Percentiles rank a stretch among this genome's conserved stretches.
phyloP scores from a whole-genome alignment of 64 coral and sea anemone species.

The Astreopora myriophthalma region DNA sequence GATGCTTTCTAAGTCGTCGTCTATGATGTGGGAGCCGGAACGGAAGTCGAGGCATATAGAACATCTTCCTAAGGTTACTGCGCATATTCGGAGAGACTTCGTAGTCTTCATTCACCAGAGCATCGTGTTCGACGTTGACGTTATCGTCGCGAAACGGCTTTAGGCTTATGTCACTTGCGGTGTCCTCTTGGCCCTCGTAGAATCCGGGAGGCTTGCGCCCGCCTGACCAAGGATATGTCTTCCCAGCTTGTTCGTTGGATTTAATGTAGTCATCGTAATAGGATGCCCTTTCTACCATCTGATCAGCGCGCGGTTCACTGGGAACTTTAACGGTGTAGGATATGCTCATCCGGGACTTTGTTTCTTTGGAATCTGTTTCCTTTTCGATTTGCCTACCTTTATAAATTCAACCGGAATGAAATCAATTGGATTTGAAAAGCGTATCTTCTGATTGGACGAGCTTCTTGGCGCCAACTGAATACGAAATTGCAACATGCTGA shows the following conservation, averaged over 20 bases:
- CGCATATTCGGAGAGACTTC: neutral
- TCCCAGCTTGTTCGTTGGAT: neutral
- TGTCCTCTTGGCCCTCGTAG: neutral
- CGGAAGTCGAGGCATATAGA: neutral
- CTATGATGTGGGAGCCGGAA: neutral
- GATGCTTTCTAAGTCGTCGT: neutral
- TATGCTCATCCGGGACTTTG: constrained; percentile 24
- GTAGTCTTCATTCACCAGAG: neutral
- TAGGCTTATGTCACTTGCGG: neutral
- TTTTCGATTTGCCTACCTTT: constrained; percentile 17
- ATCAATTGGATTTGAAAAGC: neutral
- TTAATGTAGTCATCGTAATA: neutral
- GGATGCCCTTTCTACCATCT: neutral
- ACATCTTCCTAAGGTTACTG: neutral
- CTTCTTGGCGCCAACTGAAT: constrained; percentile 5
- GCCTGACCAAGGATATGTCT: neutral
- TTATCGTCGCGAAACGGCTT: neutral
- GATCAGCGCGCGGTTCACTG: neutral
- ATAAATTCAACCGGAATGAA: constrained; percentile 3
- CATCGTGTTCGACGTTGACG: neutral
- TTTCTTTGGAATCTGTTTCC: neutral
- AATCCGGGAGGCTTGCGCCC: neutral
- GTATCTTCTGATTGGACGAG: neutral
- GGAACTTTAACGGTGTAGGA: constrained; percentile 7
- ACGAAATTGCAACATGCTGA: neutral